Conservation (phyloP, 2,113 vertebrate species). For the Pygoscelis antarcticus region DNA sequence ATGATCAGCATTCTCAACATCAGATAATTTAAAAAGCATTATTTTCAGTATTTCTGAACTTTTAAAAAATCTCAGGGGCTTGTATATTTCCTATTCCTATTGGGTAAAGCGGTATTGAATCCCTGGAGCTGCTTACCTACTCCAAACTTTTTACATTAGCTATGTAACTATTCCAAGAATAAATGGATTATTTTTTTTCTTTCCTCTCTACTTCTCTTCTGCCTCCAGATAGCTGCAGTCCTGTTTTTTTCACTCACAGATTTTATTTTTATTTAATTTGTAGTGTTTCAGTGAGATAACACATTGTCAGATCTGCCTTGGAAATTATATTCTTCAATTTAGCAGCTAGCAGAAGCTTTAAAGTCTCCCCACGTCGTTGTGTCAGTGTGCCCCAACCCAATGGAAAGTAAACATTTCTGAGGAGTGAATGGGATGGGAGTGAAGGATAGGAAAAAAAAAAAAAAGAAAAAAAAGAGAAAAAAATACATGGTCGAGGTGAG, state of each 20-base stretch:
- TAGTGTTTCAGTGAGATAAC: neutral
- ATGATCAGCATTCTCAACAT: neutral
- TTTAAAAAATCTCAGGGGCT: neutral
- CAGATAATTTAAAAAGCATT: neutral
- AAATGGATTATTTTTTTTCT: neutral
- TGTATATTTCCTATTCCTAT: neutral
- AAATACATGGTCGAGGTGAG: neutral
- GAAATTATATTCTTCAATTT: neutral
- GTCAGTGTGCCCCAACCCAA: neutral
- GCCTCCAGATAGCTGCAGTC: neutral
- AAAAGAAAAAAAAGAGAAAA: neutral
- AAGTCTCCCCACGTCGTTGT: neutral
- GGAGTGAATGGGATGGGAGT: neutral
- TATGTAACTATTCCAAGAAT: neutral
- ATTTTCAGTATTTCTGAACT: neutral
- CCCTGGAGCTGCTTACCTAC: neutral
- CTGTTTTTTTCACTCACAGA: neutral
- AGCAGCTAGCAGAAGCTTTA: neutral
- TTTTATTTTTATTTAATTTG: neutral
- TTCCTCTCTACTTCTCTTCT: neutral
- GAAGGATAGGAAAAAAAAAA: neutral
- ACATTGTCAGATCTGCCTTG: neutral
- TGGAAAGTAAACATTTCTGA: neutral
- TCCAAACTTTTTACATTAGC: neutral
- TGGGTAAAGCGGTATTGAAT: neutral